Conservation (phyloP, 2,797 vertebrate genomes). For the Karalla daura region DNA sequence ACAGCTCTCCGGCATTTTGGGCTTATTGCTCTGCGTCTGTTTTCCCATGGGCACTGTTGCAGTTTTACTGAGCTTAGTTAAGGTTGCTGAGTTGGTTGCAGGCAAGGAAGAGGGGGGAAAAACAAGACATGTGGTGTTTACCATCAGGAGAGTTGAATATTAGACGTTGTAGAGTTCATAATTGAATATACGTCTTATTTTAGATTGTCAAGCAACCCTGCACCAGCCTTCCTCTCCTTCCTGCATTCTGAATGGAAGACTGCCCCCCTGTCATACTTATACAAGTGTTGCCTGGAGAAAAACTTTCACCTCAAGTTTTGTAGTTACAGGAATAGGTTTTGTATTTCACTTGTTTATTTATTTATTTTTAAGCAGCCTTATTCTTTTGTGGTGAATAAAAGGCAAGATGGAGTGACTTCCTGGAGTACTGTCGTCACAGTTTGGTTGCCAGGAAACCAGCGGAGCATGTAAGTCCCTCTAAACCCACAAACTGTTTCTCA, state of each 20-base stretch:
- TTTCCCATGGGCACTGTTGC: neutral
- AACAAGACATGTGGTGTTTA: neutral
- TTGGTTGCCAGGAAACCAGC: conserved; percentile 6
- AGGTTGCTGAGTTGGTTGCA: conserved; percentile 12
- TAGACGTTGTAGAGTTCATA: too few species aligned
- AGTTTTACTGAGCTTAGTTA: conserved; percentile 3
- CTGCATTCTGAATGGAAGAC: too few species aligned
- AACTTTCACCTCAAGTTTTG: neutral
- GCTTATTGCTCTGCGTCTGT: neutral
- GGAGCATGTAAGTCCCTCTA: neutral
- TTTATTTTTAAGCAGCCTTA: neutral
- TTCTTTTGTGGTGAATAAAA: neutral
- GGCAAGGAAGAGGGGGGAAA: neutral
- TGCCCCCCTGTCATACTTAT: too few species aligned
- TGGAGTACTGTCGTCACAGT: neutral
- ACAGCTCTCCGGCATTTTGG: neutral
- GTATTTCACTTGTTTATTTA: neutral
- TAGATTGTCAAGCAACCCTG: neutral
- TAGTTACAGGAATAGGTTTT: neutral
- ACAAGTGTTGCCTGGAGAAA: neutral
- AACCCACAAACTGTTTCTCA: neutral
- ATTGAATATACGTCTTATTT: neutral
- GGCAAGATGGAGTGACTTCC: neutral
- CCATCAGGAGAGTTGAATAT: neutral
- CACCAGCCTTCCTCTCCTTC: neutral